Evolutionary conservation across 2,797 vertebrate genomes (phyloP), one percentile per base, ranked within the genome.

Genomic region (Ciconia nigra): DNA sequence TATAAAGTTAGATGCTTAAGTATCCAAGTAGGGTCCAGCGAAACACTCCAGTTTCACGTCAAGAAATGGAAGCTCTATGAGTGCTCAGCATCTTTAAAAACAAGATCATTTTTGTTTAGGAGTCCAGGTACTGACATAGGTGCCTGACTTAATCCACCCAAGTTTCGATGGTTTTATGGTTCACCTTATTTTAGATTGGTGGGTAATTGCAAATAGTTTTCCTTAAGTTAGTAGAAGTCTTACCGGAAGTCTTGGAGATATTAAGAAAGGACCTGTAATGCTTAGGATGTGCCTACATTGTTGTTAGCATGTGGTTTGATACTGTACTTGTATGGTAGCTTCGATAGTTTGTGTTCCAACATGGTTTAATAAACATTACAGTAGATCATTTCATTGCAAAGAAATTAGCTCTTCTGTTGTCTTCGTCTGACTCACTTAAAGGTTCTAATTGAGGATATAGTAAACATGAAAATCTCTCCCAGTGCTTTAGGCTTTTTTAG

Each of bases 391-490:
- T 83, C 13, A 89, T 46, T 96, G 91, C 41, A 79, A 87, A 79
- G 86, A 81, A 95, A 87, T 73, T 35, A 87, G 39, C 66, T 80
- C 69, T 51, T 41, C n/a, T 69, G 83, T 83, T 87, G 87, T 87
- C 70, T 90, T 94, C 63, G n/a, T 39, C 41, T 83, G 76, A 92
- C 70, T 94, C 61, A 65, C 19, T 92, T 66, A 91, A 83, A 91
- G 57, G 85, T 33, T 52, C 37, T 91, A 73, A 95, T 93, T 93
- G 95, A 95, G 62, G 66, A 91, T 54, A 70, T 54, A 77, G 77
- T 81, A 92, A 94, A 93, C 35, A 83, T 12, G 22, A 79, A 88
- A 42, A 83, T 67, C 18, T 87, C 69, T 94, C 44, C 33, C 51
- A 54, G 71, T 71, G 74, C 52, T 84, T 83, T 61, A 35, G 59